Conservation (phyloP, 2,797 vertebrate species). For the Corythornis leucogaster region DNA sequence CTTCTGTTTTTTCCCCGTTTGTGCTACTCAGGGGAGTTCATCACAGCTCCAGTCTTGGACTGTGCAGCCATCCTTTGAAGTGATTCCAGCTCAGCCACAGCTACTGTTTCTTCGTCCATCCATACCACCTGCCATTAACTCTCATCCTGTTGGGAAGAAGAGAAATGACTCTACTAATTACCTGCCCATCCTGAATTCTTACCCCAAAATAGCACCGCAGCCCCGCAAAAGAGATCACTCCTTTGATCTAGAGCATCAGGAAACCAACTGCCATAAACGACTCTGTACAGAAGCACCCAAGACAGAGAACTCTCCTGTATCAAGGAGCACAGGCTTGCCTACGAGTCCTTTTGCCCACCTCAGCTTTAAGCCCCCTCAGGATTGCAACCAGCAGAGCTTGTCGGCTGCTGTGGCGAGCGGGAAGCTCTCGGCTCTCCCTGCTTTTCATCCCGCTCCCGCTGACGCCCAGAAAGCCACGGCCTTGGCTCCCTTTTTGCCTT, state of each 20-base stretch:
- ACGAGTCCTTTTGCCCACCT: constrained; percentile 22
- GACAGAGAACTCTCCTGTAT: constrained; percentile 32
- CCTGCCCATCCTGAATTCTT: constrained; percentile 86
- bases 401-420: constrained; percentile 57
- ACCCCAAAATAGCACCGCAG: constrained; percentile 89
- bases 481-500: constrained; percentile 69
- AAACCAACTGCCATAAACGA: constrained; percentile 62
- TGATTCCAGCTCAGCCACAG: constrained; percentile 86
- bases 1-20: constrained; percentile 2
- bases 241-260: constrained; percentile 58
- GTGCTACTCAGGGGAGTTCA: constrained; percentile 74
- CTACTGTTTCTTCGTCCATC: constrained; percentile 87
- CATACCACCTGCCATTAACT: constrained; percentile 74
- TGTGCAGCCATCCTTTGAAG: constrained; percentile 85
- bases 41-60: constrained; percentile 84
- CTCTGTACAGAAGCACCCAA: constrained; percentile 61
- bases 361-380: constrained; percentile 60
- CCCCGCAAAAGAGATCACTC: constrained; percentile 77
- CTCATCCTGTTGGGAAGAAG: constrained; percentile 76
- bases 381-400: constrained; percentile 62
- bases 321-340: constrained; percentile 10
- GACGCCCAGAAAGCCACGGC: constrained; percentile 62
- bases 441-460: constrained; percentile 50
- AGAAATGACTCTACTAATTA: constrained; percentile 80
- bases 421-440: constrained; percentile 60